Conservation (phyloP, 2,113 vertebrate species). For the Atractosteus spatula region DNA sequence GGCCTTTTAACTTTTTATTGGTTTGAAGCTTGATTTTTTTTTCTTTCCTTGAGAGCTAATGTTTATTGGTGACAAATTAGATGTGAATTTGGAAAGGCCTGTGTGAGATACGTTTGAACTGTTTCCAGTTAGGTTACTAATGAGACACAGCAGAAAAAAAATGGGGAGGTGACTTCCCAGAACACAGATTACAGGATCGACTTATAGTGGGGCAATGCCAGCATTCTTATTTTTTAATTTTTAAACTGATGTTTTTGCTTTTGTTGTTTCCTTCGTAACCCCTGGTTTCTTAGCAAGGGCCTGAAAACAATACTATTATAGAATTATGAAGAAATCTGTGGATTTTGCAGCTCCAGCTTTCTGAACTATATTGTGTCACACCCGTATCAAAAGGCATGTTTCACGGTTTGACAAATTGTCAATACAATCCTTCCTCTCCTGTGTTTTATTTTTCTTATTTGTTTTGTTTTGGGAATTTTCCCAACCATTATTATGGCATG, state of each 20-base stretch:
- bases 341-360: not conserved
- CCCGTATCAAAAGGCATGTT: slow-evolving; percentile 33
- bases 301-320: not conserved
- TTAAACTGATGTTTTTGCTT: not conserved
- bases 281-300: not conserved
- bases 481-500: slow-evolving; percentile 48
- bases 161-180: not conserved
- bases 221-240: slow-evolving; percentile 5
- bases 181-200: not conserved
- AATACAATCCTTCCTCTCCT: slow-evolving; percentile 33
- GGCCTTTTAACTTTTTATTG: not conserved
- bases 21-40: not conserved
- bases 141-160: not conserved
- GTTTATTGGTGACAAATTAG: slow-evolving; percentile 29
- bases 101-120: slow-evolving; percentile 11
- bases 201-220: not conserved
- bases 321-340: not conserved
- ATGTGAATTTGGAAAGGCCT: slow-evolving; percentile 23
- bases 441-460: slow-evolving; percentile 20
- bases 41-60: not conserved
- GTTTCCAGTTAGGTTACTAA: not conserved
- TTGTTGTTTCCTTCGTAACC: not conserved
- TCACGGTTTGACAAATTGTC: slow-evolving; percentile 36
- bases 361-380: slow-evolving; percentile 26
- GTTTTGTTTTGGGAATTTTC: slow-evolving; percentile 44